phyloP scores from a whole-genome alignment of 2,113 vertebrate species.

The Lepus americanus region DNA sequence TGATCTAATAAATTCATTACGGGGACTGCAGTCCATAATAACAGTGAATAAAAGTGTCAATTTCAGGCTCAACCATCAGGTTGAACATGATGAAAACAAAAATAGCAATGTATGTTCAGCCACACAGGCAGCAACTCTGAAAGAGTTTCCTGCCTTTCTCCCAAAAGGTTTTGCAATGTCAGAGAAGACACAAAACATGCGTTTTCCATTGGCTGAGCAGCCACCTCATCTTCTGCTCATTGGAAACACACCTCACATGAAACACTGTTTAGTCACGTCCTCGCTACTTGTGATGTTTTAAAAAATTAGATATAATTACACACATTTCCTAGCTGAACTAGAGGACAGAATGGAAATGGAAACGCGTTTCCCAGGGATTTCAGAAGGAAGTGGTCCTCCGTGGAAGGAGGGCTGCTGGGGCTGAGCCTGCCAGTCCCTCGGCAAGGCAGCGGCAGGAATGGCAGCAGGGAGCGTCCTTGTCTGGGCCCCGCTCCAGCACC shows the following conservation, averaged over 20 bases:
- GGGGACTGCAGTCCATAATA: conserved; percentile 81
- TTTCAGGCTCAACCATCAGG: conserved; percentile 78
- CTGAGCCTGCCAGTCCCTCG: accelerated
- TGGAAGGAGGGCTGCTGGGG: neutral
- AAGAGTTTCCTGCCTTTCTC: conserved; percentile 28
- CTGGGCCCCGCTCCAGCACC: neutral
- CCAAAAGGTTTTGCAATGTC: conserved; percentile 50
- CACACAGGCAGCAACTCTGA: conserved; percentile 46
- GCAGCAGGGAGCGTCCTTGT: accelerated
- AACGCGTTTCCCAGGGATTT: neutral
- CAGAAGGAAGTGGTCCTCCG: neutral
- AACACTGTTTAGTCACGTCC: neutral
- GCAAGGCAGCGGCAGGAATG: accelerated
- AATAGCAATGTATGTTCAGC: conserved; percentile 27
- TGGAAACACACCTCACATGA: conserved; percentile 15
- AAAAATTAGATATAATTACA: neutral
- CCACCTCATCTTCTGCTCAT: conserved; percentile 41
- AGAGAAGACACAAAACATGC: conserved; percentile 23
- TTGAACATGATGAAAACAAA: conserved; percentile 76
- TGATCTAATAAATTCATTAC: conserved; percentile 87
- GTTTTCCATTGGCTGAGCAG: neutral
- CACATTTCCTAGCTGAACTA: neutral
- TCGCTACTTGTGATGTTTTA: neutral
- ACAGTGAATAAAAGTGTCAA: conserved; percentile 81
- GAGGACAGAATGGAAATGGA: neutral